Base-by-base conservation (phyloP, 2,113 vertebrate genomes). In the Girardinichthys multiradiatus region DNA sequence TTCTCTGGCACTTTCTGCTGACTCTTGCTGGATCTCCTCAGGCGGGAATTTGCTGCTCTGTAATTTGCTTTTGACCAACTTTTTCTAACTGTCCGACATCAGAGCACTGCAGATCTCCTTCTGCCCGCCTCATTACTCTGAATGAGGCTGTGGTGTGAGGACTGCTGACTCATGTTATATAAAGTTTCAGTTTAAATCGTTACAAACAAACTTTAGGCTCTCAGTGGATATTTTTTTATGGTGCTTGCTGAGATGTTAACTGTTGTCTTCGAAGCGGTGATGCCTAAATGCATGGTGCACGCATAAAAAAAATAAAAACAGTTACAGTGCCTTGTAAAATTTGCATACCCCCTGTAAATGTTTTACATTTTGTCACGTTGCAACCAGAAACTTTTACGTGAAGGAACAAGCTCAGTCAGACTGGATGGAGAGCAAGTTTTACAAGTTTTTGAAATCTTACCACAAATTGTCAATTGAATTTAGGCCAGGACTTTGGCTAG, bases 51-150 rank as follows among this genome's bases (percentile, higher is more conserved):
- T 61, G 59, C 48, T 30, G 1, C 68, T 74, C 59, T 68, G 57
- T 72, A 74, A 87, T 85, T 12, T 79, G 77, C 79, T 70, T 80
- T 0, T 13, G 73, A 68, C 70, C 74, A 64, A 4, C 59, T 81
- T 77, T 70, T 71, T 29, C 15, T 85, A 80, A 80, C 62, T 82
- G 64, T 54, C 66, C 0, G 1, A 58, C 59, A 0, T 57, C 72
- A 63, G 54, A 68, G 64, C 42, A 42, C 45, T 2, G 57, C 68
- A 73, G 65, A 70, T 71, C 42, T 66, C 37, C 61, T 28, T 28
- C 65, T 57, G 39, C 62, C 8, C 54, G 14, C 24, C 39, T 37
- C 7, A 13, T n/a, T 29, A n/a, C 27, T 51, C 64, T 13, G 26
- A 29, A 21, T 39, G 35, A 54, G 42, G 3, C 24, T 45, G 39